Conservation (phyloP, 2,888 invertebrate species). For the Epirrhoe tristata region DNA sequence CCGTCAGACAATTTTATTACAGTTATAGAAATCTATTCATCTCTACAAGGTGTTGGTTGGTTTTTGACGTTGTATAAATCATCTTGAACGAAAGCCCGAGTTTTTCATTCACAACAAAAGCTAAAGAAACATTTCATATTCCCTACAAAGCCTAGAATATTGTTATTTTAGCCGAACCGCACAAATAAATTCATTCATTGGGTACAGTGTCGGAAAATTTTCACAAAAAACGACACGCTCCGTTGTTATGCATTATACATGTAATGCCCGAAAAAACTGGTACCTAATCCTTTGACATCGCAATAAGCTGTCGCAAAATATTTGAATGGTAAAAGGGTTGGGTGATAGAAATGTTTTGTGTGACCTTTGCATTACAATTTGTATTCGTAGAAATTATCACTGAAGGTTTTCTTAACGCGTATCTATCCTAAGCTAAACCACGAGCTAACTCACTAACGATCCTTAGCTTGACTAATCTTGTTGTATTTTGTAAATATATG, state of each 20-base stretch:
- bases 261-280: slow-evolving; percentile 21
- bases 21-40: not conserved
- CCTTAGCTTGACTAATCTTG: too few relatives aligned
- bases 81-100: not conserved
- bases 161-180: slow-evolving; percentile 14
- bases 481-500: too few relatives aligned
- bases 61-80: not conserved
- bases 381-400: too few relatives aligned
- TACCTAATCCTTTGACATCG: slow-evolving; percentile 26
- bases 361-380: not conserved
- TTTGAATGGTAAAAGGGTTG: slow-evolving; percentile 19
- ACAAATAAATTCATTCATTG: slow-evolving; percentile 31
- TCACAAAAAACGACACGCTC: slow-evolving; percentile 25
- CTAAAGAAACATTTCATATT: slow-evolving; percentile 5
- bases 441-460: too few relatives aligned
- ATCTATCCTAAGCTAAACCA: too few relatives aligned
- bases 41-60: not conserved
- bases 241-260: slow-evolving; percentile 34
- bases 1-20: too few relatives aligned
- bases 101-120: not conserved
- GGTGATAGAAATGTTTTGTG: slow-evolving; percentile 11
- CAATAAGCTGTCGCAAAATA: slow-evolving; percentile 23
- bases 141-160: not conserved
- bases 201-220: slow-evolving; percentile 21
- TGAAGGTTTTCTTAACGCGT: not conserved